Conservation (phyloP, 2,113 vertebrate genomes). For the Ictidomys tridecemlineatus region DNA sequence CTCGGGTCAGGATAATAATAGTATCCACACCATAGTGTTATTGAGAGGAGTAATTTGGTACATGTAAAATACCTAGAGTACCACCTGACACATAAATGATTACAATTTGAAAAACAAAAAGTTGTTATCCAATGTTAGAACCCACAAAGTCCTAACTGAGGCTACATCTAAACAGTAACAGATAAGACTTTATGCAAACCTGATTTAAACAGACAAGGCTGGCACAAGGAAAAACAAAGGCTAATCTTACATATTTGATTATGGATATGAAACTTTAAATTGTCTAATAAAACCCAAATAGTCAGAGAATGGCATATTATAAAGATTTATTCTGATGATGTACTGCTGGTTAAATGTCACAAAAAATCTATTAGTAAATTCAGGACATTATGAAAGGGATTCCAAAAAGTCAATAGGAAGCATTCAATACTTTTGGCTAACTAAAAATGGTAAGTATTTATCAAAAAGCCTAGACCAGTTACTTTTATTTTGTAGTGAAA, state of each 20-base stretch:
- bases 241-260: background rate
- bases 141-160: background rate
- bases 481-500: background rate
- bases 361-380: background rate
- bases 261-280: background rate
- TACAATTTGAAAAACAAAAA: background rate
- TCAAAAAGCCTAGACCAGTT: background rate
- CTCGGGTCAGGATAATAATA: background rate
- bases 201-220: background rate
- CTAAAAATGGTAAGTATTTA: constrained; percentile 18
- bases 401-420: background rate
- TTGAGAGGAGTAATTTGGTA: background rate
- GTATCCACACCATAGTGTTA: background rate
- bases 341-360: constrained; percentile 1
- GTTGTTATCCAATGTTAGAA: background rate
- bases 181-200: background rate
- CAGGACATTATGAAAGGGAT: background rate
- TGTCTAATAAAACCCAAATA: background rate
- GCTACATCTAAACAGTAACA: background rate
- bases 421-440: background rate
- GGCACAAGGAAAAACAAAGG: background rate
- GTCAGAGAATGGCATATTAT: background rate
- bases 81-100: background rate
- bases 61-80: background rate
- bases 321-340: background rate